Evolutionary conservation across 2,113 vertebrate genomes (phyloP), one percentile per base, ranked within the genome.

Genomic region (Scytalopus superciliaris): DNA sequence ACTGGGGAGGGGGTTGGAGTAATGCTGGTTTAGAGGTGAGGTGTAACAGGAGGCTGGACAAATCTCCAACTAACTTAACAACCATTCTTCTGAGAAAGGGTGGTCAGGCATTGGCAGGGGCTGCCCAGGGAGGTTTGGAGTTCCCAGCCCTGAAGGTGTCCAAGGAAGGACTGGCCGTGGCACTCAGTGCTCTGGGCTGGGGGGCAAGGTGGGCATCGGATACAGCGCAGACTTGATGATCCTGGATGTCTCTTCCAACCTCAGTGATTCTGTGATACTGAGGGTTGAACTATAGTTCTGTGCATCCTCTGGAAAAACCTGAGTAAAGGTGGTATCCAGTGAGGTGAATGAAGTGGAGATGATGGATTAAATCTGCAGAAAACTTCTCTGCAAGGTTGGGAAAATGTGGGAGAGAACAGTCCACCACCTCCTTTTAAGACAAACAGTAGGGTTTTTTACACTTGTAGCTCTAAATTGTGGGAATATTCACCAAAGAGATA

Each of bases 181-280:
- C 77, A 52, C 44, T 59, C 1, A 2, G 31, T 0, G 50, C 50
- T 64, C 50, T 19, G 39, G 13, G 33, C 69, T 60, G 45, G 62
- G 25, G 1, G 63, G 49, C 47, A 35, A 0, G 17, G 40, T 62
- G 70, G 79, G 39, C 11, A 31, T 27, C 2, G 21, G 69, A 30
- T 53, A 68, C 19, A 31, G 53, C 27, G 16, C 6, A 52, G 19
- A 1, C 3, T 53, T 19, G 0, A 0, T 6, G 52, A 12, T 6
- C 24, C 39, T 44, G 52, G 19, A 52, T 23, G 39, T 47, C 1
- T 40, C 76, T 90, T 33, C 55, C 63, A 23, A 0, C 28, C 27
- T 27, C 10, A 7, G 3, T 6, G 14, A 45, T 67, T n/a, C 52
- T 12, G 24, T 14, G 7, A 30, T 17, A 13, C 9, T 22, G 30